Evolutionary conservation across 1,140 invertebrate genomes (phyloP).

Genomic region (Drosophila virilis): DNA sequence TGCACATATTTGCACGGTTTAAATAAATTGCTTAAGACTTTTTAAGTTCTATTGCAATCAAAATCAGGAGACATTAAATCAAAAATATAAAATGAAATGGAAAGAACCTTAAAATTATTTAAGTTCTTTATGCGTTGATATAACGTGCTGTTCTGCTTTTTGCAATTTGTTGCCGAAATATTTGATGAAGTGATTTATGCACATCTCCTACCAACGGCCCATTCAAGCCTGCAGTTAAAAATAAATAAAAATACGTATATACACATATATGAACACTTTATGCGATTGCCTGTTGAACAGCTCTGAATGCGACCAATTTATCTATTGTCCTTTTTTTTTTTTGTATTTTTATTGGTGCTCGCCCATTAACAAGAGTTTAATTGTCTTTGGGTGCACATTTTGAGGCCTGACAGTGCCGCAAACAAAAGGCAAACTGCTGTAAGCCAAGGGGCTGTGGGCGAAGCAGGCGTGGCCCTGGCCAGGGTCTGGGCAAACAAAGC

Average conservation of each 20-base stretch:
- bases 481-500: constrained; percentile 40
- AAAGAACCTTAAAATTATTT: no score
- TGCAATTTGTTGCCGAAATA: no score
- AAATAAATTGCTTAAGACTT: no score
- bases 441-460: constrained; percentile 1
- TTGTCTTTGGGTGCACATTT: constrained; percentile 40
- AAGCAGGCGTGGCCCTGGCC: not conserved
- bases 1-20: no score
- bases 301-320: constrained; percentile 42
- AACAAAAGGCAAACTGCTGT: constrained; percentile 39
- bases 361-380: constrained; percentile 55
- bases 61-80: no score
- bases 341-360: constrained; percentile 43
- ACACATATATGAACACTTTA: constrained; percentile 14
- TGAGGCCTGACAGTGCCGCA: constrained; percentile 13
- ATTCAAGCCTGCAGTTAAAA: constrained; percentile 4
- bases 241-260: not conserved
- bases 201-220: no score
- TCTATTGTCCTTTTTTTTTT: constrained; percentile 36
- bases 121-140: no score
- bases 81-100: no score
- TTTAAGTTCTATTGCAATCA: no score
- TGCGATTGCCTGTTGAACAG: constrained; percentile 34
- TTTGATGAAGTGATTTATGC: constrained; percentile 3
- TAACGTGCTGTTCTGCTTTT: no score